A percentile compares a stretch with the other conserved stretches of the same genome.
phyloP scores from a whole-genome alignment of 2,113 vertebrate species.

The Oplegnathus fasciatus region DNA sequence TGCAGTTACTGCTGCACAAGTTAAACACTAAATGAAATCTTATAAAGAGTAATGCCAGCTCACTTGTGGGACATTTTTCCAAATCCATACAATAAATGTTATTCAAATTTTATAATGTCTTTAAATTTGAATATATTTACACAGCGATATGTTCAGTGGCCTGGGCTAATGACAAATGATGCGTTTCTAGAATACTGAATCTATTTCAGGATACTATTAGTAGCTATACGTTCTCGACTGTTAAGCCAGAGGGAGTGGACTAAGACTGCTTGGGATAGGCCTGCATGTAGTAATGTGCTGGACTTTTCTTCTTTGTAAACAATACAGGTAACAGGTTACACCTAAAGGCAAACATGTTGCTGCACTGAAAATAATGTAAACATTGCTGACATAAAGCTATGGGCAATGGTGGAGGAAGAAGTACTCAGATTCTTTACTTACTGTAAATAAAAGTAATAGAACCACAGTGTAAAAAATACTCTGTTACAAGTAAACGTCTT shows the following conservation, averaged over 20 bases:
- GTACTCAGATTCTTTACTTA: not conserved
- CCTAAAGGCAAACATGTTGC: not conserved
- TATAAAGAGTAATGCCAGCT: not conserved
- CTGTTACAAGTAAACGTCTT: no score
- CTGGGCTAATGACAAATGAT: not conserved
- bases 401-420: not conserved
- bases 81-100: not conserved
- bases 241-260: not conserved
- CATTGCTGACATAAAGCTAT: not conserved
- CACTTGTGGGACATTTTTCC: not conserved
- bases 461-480: no score
- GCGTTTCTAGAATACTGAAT: not conserved
- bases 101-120: not conserved
- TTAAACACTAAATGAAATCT: not conserved
- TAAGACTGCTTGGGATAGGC: not conserved
- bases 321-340: not conserved
- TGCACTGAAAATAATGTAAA: not conserved
- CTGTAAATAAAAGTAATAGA: no score
- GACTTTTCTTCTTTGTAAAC: not conserved
- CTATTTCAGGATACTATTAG: not conserved
- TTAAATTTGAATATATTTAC: not conserved
- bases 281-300: not conserved
- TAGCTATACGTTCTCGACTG: not conserved
- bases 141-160: not conserved
- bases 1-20: not conserved